Evolutionary conservation across 2,888 invertebrate species (phyloP).

Genomic region (Microctonus brassicae): DNA sequence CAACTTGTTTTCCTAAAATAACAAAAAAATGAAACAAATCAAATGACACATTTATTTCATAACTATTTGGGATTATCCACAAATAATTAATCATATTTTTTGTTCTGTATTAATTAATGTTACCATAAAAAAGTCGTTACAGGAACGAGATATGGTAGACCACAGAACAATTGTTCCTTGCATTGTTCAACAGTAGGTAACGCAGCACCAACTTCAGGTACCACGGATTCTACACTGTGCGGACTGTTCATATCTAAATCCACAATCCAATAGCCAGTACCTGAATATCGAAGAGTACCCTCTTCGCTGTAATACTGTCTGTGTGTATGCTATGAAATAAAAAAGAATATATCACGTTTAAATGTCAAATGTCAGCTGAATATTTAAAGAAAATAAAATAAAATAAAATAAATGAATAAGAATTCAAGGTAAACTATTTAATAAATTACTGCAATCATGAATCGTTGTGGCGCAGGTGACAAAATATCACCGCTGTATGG

Average conservation of each 20-base stretch:
- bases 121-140: constrained; percentile 78
- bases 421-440: constrained; percentile 1
- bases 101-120: constrained; percentile 34
- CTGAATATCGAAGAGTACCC: constrained; percentile 70
- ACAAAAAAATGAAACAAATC: constrained; percentile 2
- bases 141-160: constrained; percentile 84
- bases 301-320: constrained; percentile 74
- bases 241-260: constrained; percentile 83
- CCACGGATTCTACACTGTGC: constrained; percentile 72
- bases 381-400: too few relatives aligned
- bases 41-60: neutral
- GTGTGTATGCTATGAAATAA: constrained; percentile 74
- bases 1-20: constrained; percentile 73
- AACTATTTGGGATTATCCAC: constrained; percentile 6
- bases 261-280: constrained; percentile 79
- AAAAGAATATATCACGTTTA: constrained; percentile 21
- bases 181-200: constrained; percentile 73
- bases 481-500: constrained; percentile 79
- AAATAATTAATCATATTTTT: constrained; percentile 2
- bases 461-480: constrained; percentile 79
- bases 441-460: constrained; percentile 78
- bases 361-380: neutral
- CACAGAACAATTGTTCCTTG: constrained; percentile 79
- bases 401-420: too few relatives aligned
- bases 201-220: constrained; percentile 72